Conservation (phyloP, 2,888 invertebrate genomes). For the Axea sp. region DNA sequence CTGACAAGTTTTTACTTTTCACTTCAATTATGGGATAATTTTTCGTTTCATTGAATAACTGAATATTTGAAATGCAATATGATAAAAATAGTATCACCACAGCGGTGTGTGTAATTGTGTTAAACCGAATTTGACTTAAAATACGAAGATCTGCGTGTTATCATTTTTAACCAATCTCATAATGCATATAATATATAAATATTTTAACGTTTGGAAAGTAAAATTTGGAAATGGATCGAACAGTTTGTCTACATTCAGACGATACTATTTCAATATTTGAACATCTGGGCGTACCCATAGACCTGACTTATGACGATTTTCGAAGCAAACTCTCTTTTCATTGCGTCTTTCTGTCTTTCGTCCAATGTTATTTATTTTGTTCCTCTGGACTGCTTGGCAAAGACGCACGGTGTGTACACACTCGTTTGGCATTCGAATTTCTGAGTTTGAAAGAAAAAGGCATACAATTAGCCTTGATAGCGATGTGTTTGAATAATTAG, state of each 20-base stretch:
- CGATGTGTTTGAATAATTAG: slow-evolving; percentile 24
- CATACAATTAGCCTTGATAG: slow-evolving; percentile 32
- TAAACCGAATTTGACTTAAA: too few species aligned
- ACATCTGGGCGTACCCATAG: slow-evolving; percentile 25
- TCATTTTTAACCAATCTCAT: too few species aligned
- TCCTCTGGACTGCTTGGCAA: too few species aligned
- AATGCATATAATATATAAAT: slow-evolving; percentile 14
- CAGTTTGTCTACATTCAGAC: slow-evolving; percentile 2
- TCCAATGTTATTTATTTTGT: slow-evolving; percentile 4
- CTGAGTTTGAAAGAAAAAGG: slow-evolving; percentile 9
- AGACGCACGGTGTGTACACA: too few species aligned
- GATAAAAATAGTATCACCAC: too few species aligned
- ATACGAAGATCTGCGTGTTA: too few species aligned
- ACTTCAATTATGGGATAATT: too few species aligned
- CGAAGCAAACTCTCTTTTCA: slow-evolving; percentile 16
- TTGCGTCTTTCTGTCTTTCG: slow-evolving; percentile 10
- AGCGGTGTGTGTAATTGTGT: too few species aligned
- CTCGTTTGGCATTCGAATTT: slow-evolving; percentile 3
- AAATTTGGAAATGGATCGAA: slow-evolving; percentile 1
- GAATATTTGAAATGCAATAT: too few species aligned
- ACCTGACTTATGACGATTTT: slow-evolving; percentile 21
- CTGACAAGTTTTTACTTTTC: too few species aligned
- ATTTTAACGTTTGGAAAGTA: slow-evolving; percentile 13
- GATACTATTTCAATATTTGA: slow-evolving; percentile 37
- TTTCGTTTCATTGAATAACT: too few species aligned